Evolutionary conservation across 2,113 vertebrate species (phyloP), one percentile per base, ranked within the genome.

Genomic region (Dipodomys merriami): DNA sequence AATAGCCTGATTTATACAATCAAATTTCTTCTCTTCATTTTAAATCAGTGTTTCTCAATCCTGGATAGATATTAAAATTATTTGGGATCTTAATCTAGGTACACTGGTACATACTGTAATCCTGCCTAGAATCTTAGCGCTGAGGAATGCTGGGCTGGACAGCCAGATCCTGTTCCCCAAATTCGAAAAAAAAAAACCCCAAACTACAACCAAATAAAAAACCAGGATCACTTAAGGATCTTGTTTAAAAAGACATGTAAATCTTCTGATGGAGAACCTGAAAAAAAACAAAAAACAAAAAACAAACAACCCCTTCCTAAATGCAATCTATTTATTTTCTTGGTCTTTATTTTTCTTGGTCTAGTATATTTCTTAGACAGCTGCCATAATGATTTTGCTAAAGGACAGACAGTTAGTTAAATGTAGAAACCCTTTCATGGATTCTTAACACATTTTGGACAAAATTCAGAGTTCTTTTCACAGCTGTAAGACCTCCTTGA

Each of bases 11-110:
- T 64, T 62, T 22, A 62, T 2, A 60, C 60, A 93, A n/a, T 62
- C 25, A 84, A 49, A 9, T 65, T 76, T 91, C 46, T 77, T 69
- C 65, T 78, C 78, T 95, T 74, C 71, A 79, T 49, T 69, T 53
- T 53, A 74, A 53, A 27, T 57, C 62, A 57, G 12, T 39, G 7
- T 67, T 84, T 93, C 18, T 78, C 29, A 82, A 33, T 9, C n/a
- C 64, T 92, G 46, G 35, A 30, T 8, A 25, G 6, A 64, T 39
- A 81, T 64, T 46, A 84, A 49, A 64, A 64, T 84, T 33, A 86
- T 30, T 71, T 71, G 25, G 9, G 29, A 69, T 72, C 25, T 93
- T 64, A 64, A 64, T 23, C 62, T 64, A 25, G 62, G 62, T 62
- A 64, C 11, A 25, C 20, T 64, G 62, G 62, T 25, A 7, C 5